Evolutionary conservation across 2,113 vertebrate species (phyloP), one percentile per base, ranked within the genome.

Genomic region (Neolamprologus variostigma): DNA sequence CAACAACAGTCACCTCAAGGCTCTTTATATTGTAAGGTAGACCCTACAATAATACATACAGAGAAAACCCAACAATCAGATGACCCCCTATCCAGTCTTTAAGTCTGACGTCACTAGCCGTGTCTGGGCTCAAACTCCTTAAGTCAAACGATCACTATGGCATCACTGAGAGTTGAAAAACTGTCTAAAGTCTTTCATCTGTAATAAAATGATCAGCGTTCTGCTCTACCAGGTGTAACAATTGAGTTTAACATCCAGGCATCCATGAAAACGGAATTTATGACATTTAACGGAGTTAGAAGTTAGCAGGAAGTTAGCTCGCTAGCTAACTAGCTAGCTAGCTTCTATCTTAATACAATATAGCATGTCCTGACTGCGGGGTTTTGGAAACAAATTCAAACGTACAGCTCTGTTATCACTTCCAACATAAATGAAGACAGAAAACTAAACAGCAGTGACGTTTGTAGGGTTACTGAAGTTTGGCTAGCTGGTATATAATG

Each of bases 71-170:
- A 57, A 57, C 23, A 57, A 26, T 26, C 54, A 57, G 12, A 26
- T 57, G 54, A 57, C 23, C 1, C 12, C 54, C 7, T 55, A 23
- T 8, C 53, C 3, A 0, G 4, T 55, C 1, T 1, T 55, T 23
- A 2, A 23, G 53, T 55, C 3, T 23, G 53, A 55, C 0, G 4
- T 23, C 53, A 23, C 53, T 13, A 54, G 51, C n/a, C 3, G 11
- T 55, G 21, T 55, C 53, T 55, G 6, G 11, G 1, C 0, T 0
- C 0, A 55, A 55, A 26, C 54, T 55, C 1, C 21, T 0, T 7
- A 54, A 0, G 0, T 23, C 53, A 54, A 54, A 23, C 2, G 0
- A 54, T 12, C 11, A 23, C 53, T 55, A 0, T 0, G 53, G 53
- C 54, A 4, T 55, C 0, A 55, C 54, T 55, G 21, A 55, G 54